phyloP scores from a whole-genome alignment of 2,113 vertebrate genomes.

The Nibea albiflora region DNA sequence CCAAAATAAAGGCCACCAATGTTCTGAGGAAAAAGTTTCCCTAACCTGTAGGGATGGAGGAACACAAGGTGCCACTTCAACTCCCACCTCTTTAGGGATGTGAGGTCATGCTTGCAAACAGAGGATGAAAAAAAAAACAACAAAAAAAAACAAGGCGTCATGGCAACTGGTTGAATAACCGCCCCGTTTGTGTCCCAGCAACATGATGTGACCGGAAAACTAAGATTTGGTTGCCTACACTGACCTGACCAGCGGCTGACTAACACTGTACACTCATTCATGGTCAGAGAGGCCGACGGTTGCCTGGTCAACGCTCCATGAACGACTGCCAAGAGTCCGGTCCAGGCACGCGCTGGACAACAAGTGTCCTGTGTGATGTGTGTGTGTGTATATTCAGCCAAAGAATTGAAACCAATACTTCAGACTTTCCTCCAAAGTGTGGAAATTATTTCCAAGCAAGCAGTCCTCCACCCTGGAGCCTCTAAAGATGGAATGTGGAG shows the following conservation, averaged over 20 bases:
- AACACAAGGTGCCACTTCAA: constrained; percentile 63
- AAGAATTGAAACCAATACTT: constrained; percentile 67
- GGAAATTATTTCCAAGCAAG: constrained; percentile 59
- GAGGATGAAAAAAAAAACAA: constrained; percentile 17
- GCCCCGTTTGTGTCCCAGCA: constrained; percentile 30
- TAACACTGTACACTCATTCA: constrained; percentile 84
- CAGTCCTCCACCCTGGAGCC: constrained; percentile 53
- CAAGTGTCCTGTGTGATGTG: constrained; percentile 46
- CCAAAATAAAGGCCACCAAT: constrained; percentile 44
- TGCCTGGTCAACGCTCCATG: constrained; percentile 84
- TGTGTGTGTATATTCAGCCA: constrained; percentile 40
- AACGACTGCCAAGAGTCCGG: constrained; percentile 72
- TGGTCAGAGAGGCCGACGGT: constrained; percentile 66
- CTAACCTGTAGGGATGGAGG: constrained; percentile 12
- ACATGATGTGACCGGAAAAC: constrained; percentile 58
- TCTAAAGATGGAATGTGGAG: constrained; percentile 69
- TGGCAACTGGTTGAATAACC: constrained; percentile 57
- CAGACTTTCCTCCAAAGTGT: constrained; percentile 75
- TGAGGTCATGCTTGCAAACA: constrained; percentile 58
- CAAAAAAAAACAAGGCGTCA: constrained; percentile 34
- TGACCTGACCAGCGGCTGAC: constrained; percentile 54
- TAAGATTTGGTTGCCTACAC: constrained; percentile 45
- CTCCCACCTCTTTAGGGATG: constrained; percentile 29
- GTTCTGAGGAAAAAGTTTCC: constrained; percentile 43
- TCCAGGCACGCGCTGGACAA: constrained; percentile 57